Evolutionary conservation across 2,888 invertebrate species (phyloP), one percentile per base, ranked within the genome.

Genomic region (Polydrusus cervinus): DNA sequence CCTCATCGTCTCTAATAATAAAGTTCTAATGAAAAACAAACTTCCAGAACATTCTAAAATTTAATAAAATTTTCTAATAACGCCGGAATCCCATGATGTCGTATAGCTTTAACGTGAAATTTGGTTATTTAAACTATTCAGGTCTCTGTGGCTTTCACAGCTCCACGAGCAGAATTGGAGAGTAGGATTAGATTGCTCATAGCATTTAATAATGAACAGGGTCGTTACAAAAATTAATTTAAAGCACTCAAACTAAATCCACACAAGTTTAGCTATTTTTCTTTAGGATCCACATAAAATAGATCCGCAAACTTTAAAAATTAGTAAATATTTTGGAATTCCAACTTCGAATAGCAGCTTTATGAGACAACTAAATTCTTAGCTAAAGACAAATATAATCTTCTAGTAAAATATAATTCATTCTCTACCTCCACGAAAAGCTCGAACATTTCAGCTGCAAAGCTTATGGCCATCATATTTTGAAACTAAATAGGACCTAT

Each of bases 51-150:
- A 16, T 60, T 60, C 38, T 38, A 60, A 57, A 60, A 60, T 60
- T 60, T 60, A 60, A 60, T 60, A 38, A 60, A 60, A 60, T 60
- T 60, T 38, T 60, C 45, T 49, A 64, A 64, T 64, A 64, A 64
- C 45, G 30, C 20, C n/a, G 64, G 49, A 45, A 47, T 64, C 34
- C 64, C 43, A 11, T 62, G 64, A 13, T 47, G 64, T 64, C 25
- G 47, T 47, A 40, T 62, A 62, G 47, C 62, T 45, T 30, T 34
- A 34, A 64, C 25, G 13, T 64, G 38, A 64, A 64, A 64, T 64
- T 64, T 45, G 30, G 45, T 45, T 64, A 64, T 64, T 64, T 64
- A 45, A 49, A 47, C 64, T 45, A 47, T 64, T 64, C 34, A 49
- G 45, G 47, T 64, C 64, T 64, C 47, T 25, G 49, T 49, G 47